Evolutionary conservation across 2,113 vertebrate species (phyloP).

Genomic region (Oreamnos americanus): DNA sequence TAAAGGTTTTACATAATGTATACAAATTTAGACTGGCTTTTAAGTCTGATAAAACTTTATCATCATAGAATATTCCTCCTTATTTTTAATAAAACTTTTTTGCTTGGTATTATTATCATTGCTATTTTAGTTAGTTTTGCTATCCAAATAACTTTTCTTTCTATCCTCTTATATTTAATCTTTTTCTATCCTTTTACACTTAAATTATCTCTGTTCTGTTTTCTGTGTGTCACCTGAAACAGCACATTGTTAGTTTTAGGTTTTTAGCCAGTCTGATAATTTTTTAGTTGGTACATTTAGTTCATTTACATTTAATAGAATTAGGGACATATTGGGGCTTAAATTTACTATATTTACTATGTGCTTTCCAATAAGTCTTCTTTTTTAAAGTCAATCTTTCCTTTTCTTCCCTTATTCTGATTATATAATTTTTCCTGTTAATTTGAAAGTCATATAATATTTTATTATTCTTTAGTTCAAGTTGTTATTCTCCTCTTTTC

Average conservation of each 20-base stretch:
- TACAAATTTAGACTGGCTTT: neutral
- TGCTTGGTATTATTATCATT: neutral
- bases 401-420: conserved; percentile 8
- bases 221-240: neutral
- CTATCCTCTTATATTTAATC: neutral
- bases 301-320: conserved; percentile 27
- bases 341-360: neutral
- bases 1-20: neutral
- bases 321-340: neutral
- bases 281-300: neutral
- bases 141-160: neutral
- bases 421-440: neutral
- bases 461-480: neutral
- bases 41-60: neutral
- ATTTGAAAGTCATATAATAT: neutral
- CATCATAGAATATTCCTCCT: neutral
- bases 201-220: neutral
- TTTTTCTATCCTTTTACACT: neutral
- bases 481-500: neutral
- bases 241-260: neutral
- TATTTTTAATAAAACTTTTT: neutral
- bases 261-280: neutral
- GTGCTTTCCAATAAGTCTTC: neutral
- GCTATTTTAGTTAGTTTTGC: neutral
- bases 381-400: neutral